Percentiles rank a stretch among this genome's conserved stretches.
Conservation (phyloP, 2,113 vertebrate genomes). For the Anhinga anhinga region DNA sequence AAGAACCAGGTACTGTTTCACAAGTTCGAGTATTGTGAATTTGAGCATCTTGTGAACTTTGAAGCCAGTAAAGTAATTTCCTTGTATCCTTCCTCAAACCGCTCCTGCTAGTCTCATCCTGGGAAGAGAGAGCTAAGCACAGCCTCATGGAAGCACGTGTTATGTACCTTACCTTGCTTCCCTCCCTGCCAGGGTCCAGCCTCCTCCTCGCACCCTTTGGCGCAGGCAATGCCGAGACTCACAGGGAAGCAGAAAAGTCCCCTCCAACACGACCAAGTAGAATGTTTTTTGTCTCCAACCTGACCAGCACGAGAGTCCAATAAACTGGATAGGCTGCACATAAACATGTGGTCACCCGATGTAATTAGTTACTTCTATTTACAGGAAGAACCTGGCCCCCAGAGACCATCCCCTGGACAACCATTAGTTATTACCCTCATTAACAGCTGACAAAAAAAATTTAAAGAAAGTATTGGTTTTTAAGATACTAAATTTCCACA, state of each 20-base stretch:
- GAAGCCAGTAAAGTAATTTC: neutral
- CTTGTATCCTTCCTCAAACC: neutral
- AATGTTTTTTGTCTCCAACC: neutral
- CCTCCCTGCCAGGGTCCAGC: neutral
- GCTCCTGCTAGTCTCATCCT: neutral
- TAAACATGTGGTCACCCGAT: conserved; percentile 44
- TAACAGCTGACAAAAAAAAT: neutral
- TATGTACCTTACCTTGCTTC: neutral
- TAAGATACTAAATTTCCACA: neutral
- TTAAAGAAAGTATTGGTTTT: neutral
- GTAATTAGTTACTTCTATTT: conserved; percentile 28
- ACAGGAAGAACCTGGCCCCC: conserved; percentile 5
- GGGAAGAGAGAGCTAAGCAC: neutral
- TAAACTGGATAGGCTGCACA: neutral
- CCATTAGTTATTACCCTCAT: neutral
- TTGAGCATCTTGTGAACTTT: neutral
- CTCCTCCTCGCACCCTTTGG: neutral
- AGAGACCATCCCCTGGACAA: conserved; percentile 13
- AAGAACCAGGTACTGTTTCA: neutral
- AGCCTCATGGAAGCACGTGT: neutral
- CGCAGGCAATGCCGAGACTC: neutral
- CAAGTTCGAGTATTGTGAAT: fast-evolving
- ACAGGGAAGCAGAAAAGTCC: neutral
- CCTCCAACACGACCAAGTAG: neutral
- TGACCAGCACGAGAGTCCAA: neutral